Conservation (phyloP, 2,888 invertebrate genomes). For the Syritta pipiens region DNA sequence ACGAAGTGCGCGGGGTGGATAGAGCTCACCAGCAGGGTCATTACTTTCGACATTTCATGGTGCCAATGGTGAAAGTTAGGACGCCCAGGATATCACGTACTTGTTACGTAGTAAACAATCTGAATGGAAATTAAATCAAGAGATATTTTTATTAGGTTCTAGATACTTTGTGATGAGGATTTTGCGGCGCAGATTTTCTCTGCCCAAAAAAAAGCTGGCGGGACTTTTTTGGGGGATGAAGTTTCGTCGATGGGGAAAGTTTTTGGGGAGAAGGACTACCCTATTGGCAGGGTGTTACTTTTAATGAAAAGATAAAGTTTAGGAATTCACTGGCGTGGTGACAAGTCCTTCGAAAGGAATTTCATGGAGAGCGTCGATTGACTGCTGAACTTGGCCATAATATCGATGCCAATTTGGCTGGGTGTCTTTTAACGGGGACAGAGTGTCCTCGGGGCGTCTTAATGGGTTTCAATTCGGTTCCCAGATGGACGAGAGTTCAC, state of each 20-base stretch:
- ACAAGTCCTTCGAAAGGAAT: too few species aligned
- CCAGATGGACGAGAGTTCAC: too few species aligned
- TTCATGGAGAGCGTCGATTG: too few species aligned
- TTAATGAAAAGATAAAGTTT: constrained; percentile 14
- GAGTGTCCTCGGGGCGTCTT: too few species aligned
- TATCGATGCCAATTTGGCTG: too few species aligned
- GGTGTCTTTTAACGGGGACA: too few species aligned
- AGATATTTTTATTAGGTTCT: constrained; percentile 39
- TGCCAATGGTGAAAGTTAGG: neutral
- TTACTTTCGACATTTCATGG: constrained; percentile 38
- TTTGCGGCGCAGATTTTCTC: constrained; percentile 3
- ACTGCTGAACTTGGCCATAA: too few species aligned
- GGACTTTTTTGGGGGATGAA: neutral
- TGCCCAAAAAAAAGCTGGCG: neutral
- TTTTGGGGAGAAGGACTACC: neutral
- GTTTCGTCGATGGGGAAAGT: constrained; percentile 10
- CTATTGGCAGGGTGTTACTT: neutral
- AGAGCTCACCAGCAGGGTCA: neutral
- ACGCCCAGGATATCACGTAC: constrained; percentile 26
- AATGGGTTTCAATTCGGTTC: too few species aligned
- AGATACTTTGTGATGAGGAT: constrained; percentile 8
- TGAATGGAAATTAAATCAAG: constrained; percentile 54
- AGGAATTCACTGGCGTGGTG: neutral
- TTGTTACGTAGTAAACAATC: constrained; percentile 41
- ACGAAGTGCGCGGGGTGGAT: neutral